phyloP scores from a whole-genome alignment of 2,797 vertebrate species.

The Anguilla pacifica region DNA sequence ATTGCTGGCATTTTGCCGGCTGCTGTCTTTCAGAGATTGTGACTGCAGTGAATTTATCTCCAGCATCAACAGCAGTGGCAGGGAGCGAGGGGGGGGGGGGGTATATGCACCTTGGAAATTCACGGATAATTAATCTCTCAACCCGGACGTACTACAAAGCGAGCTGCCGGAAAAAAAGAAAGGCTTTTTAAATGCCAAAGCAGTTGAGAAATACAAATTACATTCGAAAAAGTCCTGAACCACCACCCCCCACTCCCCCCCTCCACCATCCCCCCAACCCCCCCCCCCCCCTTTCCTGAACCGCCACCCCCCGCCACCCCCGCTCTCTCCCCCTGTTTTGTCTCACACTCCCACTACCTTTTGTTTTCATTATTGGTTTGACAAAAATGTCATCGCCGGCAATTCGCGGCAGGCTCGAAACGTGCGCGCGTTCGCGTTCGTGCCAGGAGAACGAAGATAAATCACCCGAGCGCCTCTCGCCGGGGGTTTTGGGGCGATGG shows the following conservation, averaged over 20 bases:
- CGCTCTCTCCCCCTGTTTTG: not conserved
- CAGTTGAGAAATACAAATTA: constrained; percentile 8
- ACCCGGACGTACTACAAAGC: not conserved
- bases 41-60: not conserved
- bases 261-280: not conserved
- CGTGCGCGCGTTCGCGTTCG: not conserved
- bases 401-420: not conserved
- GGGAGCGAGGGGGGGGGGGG: not conserved
- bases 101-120: not conserved
- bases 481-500: not conserved
- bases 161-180: not conserved
- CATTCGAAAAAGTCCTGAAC: not conserved
- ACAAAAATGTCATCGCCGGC: not conserved
- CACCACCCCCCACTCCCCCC: not conserved
- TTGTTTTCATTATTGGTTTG: not conserved
- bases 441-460: not conserved
- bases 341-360: not conserved
- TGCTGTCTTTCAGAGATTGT: not conserved
- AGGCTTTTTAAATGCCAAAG: not conserved
- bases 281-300: not conserved
- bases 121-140: not conserved
- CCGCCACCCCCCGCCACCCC: not conserved
- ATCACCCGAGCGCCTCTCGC: not conserved
- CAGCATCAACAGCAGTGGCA: not conserved
- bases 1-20: not conserved